phyloP scores from a whole-genome alignment of 2,113 vertebrate genomes.

The Apteryx owenii region DNA sequence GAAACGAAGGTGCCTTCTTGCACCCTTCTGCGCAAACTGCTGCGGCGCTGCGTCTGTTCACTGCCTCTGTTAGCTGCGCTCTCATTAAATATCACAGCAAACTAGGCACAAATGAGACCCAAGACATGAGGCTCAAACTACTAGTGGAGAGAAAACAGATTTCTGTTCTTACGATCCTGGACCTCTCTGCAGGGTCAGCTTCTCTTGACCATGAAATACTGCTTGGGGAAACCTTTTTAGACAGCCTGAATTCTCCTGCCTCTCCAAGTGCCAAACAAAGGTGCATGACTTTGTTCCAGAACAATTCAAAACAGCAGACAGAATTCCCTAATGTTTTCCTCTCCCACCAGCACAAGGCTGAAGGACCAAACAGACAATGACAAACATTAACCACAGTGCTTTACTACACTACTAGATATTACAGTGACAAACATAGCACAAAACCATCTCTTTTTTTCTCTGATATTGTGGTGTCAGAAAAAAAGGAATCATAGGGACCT shows the following conservation, averaged over 20 bases:
- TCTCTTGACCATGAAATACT: neutral
- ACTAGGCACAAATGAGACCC: neutral
- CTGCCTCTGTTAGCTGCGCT: too few relatives aligned
- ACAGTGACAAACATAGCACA: neutral
- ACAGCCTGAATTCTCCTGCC: neutral
- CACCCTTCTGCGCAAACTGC: too few relatives aligned
- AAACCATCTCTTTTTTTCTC: neutral
- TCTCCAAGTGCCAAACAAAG: neutral
- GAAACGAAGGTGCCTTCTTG: too few relatives aligned
- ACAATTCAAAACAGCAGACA: neutral
- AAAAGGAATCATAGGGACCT: neutral
- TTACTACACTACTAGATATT: neutral
- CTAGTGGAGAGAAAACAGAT: neutral
- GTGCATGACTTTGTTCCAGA: neutral
- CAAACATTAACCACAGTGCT: neutral
- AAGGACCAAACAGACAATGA: neutral
- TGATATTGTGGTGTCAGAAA: rapidly evolving
- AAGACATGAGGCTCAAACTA: neutral
- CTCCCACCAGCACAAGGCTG: neutral
- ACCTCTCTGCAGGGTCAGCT: neutral
- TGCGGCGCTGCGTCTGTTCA: too few relatives aligned
- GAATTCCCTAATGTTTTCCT: neutral
- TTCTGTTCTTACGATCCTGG: neutral
- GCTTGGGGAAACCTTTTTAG: neutral
- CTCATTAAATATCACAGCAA: neutral